Evolutionary conservation across 2,113 vertebrate genomes (phyloP).

Genomic region (Urocitellus parryii): DNA sequence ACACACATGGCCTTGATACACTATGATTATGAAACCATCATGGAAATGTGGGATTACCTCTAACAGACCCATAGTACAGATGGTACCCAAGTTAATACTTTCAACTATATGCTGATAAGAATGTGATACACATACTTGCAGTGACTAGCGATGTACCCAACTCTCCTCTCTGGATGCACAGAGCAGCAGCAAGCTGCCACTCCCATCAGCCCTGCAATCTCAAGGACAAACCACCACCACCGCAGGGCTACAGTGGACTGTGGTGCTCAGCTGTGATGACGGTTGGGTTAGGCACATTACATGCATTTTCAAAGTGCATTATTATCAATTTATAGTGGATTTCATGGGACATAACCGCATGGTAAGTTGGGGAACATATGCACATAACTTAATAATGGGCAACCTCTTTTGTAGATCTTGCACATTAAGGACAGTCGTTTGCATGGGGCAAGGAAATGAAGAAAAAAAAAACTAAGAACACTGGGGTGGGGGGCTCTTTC

Average conservation of each 20-base stretch:
- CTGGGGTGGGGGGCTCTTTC: rapidly evolving
- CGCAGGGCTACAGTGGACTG: not conserved
- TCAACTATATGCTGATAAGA: not conserved
- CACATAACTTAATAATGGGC: not conserved
- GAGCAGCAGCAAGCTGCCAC: not conserved
- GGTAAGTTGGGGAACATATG: not conserved
- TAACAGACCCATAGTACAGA: not conserved
- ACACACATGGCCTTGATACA: not conserved
- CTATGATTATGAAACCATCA: not conserved
- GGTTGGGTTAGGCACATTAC: not conserved
- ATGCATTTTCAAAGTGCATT: not conserved
- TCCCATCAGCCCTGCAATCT: not conserved
- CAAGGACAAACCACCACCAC: not conserved
- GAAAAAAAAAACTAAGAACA: not conserved
- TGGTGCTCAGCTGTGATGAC: not conserved
- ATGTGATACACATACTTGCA: not conserved
- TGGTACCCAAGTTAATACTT: not conserved
- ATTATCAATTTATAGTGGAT: not conserved
- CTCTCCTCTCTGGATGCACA: not conserved
- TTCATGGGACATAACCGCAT: not conserved
- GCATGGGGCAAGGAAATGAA: not conserved
- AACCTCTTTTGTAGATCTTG: not conserved
- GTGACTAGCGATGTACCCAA: not conserved
- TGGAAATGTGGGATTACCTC: not conserved
- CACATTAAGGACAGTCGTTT: not conserved